Evolutionary conservation across 2,113 vertebrate genomes (phyloP), one percentile per base, ranked within the genome.

Genomic region (Pandion haliaetus): DNA sequence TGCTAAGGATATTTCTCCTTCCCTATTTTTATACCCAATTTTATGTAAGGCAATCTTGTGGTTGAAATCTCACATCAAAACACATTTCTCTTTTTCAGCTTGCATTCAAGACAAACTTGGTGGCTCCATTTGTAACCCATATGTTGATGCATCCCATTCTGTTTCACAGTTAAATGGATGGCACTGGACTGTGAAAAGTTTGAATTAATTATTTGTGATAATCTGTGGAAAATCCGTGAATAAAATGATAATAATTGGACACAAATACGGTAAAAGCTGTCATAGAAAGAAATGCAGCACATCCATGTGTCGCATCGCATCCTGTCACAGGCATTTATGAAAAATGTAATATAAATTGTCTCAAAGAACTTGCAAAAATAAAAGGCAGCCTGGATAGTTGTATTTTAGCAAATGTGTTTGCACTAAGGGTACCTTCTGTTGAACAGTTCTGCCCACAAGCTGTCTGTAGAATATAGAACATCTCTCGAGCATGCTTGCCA

Each of bases 401-500:
- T 98, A 98, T 97, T 97, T 98, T 98, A 98, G 97, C 98, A 98
- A 98, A 98, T 98, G 98, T 98, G 98, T 98, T 98, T 98, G 97
- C 97, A 97, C 98, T 97, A 97, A 98, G 98, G 99, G 99, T 99
- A 99, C 99, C 99, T 99, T 99, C 99, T 98, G 99, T 99, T 98
- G 99, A 99, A 99, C 99, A 99, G 99, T 99, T 99, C 98, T 99
- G 99, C 99, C 98, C 98, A 99, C 99, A 99, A 99, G 99, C 98
- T 98, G 98, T 99, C 98, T 99, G 99, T 98, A 99, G 99, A 98
- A 99, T 98, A 99, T 98, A 99, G 99, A 99, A 99, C 99, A 99
- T 99, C 99, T 99, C 99, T 98, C 99, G 99, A 98, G 99, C 99
- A 99, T 99, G 99, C 98, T 99, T 99, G 98, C 99, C 98, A 98